Conservation (phyloP, 2,888 invertebrate genomes). For the Podabrus alpinus region DNA sequence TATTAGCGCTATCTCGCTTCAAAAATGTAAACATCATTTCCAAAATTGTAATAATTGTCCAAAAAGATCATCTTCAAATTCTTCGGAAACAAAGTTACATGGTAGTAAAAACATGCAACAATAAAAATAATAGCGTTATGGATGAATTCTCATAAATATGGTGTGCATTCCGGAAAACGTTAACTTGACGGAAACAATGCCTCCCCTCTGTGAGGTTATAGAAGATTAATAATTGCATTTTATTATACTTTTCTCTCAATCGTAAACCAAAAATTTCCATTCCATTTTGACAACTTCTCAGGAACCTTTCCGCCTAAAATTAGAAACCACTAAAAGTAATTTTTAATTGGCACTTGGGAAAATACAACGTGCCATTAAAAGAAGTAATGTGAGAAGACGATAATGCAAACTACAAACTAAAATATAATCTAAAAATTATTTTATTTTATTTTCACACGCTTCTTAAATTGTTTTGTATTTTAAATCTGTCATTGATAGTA, state of each 20-base stretch:
- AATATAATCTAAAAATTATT: background rate
- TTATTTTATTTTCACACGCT: background rate
- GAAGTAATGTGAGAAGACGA: background rate
- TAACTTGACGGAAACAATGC: slow-evolving; percentile 21
- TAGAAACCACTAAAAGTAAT: background rate
- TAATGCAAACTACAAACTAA: background rate
- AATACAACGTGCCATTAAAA: background rate
- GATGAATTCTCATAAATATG: slow-evolving; percentile 18
- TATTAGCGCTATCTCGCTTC: background rate
- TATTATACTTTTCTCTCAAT: background rate
- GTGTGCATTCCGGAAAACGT: slow-evolving; percentile 24
- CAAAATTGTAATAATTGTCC: background rate
- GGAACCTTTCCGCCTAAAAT: background rate
- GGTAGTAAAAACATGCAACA: background rate
- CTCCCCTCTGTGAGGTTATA: slow-evolving; percentile 21
- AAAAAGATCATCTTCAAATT: background rate
- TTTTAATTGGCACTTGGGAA: background rate
- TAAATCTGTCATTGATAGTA: background rate
- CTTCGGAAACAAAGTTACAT: background rate
- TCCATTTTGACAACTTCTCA: background rate
- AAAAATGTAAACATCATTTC: background rate
- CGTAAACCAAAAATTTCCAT: background rate
- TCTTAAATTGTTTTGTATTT: background rate
- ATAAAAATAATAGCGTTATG: slow-evolving; percentile 1
- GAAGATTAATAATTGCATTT: slow-evolving; percentile 13